phyloP scores from a whole-genome alignment of 2,113 vertebrate genomes.

The Dolichotis patagonum region DNA sequence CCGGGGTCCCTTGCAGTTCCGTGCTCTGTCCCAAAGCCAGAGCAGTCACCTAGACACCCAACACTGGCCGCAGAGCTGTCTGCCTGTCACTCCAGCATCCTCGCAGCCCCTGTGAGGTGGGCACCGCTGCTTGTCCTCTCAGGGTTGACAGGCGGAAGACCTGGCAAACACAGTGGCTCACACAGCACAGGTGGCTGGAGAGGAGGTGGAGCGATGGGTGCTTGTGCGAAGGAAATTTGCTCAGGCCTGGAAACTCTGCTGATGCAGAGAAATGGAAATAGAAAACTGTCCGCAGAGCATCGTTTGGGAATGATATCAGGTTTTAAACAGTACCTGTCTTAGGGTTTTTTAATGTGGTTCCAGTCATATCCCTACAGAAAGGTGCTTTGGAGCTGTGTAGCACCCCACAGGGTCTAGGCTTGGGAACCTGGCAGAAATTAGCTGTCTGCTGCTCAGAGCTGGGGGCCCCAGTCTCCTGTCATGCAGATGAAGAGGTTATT shows the following conservation, averaged over 20 bases:
- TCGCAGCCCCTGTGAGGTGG: background rate
- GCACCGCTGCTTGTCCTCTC: fast-evolving
- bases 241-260: background rate
- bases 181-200: background rate
- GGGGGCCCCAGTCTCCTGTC: background rate
- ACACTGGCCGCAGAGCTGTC: background rate
- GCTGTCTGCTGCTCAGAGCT: background rate
- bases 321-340: background rate
- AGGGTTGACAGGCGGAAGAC: background rate
- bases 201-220: background rate
- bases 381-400: background rate
- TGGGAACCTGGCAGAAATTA: background rate
- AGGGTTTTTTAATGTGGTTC: background rate
- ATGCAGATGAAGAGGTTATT: background rate
- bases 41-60: background rate
- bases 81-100: background rate
- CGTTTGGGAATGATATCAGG: background rate
- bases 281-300: background rate
- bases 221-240: background rate
- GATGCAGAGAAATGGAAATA: background rate
- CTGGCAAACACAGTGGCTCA: background rate
- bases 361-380: background rate
- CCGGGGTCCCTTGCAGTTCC: background rate
- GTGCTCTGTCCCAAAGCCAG: background rate
- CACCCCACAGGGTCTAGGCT: background rate